Evolutionary conservation across 2,888 invertebrate species (phyloP).

Genomic region (Uloborus plumipes): DNA sequence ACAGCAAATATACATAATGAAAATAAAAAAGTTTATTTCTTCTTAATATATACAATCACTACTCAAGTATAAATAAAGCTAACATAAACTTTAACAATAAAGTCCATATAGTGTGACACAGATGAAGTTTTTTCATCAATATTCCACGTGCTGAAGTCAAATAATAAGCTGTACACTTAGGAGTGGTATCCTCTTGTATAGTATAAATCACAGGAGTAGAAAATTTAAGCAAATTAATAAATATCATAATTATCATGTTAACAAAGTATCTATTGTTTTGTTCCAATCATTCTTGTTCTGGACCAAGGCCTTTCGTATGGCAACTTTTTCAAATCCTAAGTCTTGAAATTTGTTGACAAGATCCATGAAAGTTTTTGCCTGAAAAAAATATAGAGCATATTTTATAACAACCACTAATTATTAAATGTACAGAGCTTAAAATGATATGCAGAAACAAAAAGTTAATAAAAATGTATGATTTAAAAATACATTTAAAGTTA

Average conservation of each 20-base stretch:
- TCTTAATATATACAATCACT: slow-evolving; percentile 34
- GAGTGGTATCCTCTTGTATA: too few species aligned
- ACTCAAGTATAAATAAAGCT: too few species aligned
- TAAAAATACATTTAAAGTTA: too few species aligned
- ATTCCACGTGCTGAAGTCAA: too few species aligned
- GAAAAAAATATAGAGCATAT: neutral
- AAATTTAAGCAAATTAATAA: slow-evolving; percentile 2
- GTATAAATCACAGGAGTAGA: too few species aligned
- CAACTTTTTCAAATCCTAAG: slow-evolving; percentile 84
- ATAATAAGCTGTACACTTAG: too few species aligned
- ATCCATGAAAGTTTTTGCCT: slow-evolving; percentile 72
- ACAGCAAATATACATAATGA: slow-evolving; percentile 1
- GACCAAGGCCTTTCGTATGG: slow-evolving; percentile 81
- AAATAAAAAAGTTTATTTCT: slow-evolving; percentile 46
- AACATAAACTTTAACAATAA: too few species aligned
- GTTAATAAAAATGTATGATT: too few species aligned
- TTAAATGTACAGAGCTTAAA: too few species aligned
- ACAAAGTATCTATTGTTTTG: slow-evolving; percentile 80
- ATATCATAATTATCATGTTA: slow-evolving; percentile 29
- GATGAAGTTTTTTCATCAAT: too few species aligned
- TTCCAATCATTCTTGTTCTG: slow-evolving; percentile 86
- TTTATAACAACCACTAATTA: neutral
- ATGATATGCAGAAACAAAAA: too few species aligned
- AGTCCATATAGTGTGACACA: too few species aligned
- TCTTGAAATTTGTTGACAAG: slow-evolving; percentile 81